Percentiles rank a stretch among this genome's conserved stretches.
phyloP scores from a whole-genome alignment of 1,140 invertebrate species.

The Copidosoma floridanum region DNA sequence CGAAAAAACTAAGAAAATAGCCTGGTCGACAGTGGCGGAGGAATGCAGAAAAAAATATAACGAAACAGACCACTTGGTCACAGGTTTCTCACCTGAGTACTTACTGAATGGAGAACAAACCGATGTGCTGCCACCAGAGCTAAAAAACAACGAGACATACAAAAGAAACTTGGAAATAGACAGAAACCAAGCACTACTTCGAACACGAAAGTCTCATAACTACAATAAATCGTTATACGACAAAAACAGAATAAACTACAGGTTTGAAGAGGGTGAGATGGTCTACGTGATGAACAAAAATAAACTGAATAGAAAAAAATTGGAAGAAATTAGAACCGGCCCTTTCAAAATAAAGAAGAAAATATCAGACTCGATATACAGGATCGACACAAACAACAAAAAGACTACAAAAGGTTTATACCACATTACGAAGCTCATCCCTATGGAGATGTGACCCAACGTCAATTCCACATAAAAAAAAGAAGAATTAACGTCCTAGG shows the following conservation, averaged over 20 bases:
- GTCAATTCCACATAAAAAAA: background rate
- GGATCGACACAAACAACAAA: background rate
- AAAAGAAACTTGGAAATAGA: conserved; percentile 6
- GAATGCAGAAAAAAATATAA: conserved; percentile 3
- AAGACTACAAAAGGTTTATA: conserved; percentile 2
- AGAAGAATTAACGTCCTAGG: background rate
- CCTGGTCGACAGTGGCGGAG: background rate
- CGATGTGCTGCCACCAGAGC: conserved; percentile 4
- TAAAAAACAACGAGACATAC: conserved; percentile 6
- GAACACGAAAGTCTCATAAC: background rate
- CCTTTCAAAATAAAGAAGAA: conserved; percentile 1
- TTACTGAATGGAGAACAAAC: background rate
- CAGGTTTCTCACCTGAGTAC: conserved; percentile 5
- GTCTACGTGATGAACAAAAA: background rate
- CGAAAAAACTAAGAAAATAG: background rate
- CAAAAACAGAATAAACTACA: background rate
- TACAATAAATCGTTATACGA: background rate
- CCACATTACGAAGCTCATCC: conserved; percentile 10
- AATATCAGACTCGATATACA: background rate
- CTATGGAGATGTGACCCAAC: background rate
- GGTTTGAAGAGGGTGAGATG: background rate
- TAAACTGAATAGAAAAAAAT: conserved; percentile 1
- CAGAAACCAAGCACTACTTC: conserved; percentile 4
- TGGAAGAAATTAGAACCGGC: background rate
- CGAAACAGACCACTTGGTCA: background rate